Evolutionary conservation across 2,113 vertebrate species (phyloP).

Genomic region (Indicator indicator): DNA sequence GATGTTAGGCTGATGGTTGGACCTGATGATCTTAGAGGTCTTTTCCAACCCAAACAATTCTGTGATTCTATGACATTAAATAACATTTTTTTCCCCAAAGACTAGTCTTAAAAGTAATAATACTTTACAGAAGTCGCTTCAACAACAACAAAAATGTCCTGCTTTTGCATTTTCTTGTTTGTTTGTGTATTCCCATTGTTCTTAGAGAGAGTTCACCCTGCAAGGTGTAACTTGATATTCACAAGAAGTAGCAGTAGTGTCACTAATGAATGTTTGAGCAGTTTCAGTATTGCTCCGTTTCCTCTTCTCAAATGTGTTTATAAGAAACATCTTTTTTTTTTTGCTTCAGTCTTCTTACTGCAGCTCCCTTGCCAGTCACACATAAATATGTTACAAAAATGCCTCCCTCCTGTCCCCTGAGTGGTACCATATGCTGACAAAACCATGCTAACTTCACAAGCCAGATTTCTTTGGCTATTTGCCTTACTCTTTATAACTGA

Average conservation of each 20-base stretch:
- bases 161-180: background rate
- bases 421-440: slow-evolving; percentile 46
- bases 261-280: background rate
- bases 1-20: no score
- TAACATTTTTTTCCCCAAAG: background rate
- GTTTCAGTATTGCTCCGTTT: slow-evolving; percentile 9
- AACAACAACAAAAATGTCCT: background rate
- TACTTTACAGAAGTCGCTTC: background rate
- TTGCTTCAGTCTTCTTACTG: slow-evolving; percentile 5
- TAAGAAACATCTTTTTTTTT: slow-evolving; percentile 41
- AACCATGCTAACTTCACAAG: slow-evolving; percentile 28
- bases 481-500: slow-evolving; percentile 17
- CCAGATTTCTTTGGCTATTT: slow-evolving; percentile 52
- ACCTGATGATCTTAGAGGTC: no score
- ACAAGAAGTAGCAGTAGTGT: background rate
- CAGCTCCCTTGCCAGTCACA: background rate
- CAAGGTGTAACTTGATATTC: background rate
- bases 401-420: background rate
- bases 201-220: background rate
- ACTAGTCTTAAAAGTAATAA: background rate
- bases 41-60: no score
- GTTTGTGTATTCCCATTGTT: background rate
- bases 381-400: background rate
- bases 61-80: background rate
- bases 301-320: background rate